Conservation (phyloP, 2,888 invertebrate genomes). For the Norana najaformis region DNA sequence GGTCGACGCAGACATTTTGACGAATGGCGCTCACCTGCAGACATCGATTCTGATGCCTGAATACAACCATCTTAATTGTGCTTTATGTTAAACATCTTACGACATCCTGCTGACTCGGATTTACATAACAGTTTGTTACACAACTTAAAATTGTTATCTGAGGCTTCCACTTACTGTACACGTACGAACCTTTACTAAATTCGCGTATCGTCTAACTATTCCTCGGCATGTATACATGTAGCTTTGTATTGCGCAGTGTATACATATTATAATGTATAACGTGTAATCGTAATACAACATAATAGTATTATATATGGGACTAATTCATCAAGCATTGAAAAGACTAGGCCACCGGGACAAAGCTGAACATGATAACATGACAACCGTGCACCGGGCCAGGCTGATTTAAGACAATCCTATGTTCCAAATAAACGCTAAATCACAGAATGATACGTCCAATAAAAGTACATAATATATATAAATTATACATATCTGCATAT, state of each 20-base stretch:
- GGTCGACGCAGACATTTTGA: constrained; percentile 18
- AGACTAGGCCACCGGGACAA: not conserved
- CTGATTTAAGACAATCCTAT: not conserved
- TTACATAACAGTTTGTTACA: constrained; percentile 21
- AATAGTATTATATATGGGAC: not conserved
- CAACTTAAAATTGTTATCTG: not conserved
- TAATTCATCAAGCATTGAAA: not conserved
- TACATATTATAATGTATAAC: not conserved
- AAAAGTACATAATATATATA: too few species aligned
- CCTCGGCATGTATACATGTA: not conserved
- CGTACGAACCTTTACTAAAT: not conserved
- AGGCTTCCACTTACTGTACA: not conserved
- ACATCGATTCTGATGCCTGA: constrained; percentile 21
- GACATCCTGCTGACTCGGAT: constrained; percentile 2
- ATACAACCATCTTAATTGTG: constrained; percentile 23
- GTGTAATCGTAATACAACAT: not conserved
- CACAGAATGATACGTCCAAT: too few species aligned
- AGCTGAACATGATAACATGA: not conserved
- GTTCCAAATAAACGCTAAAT: not conserved
- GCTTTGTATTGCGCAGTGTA: not conserved
- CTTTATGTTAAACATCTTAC: constrained; percentile 17
- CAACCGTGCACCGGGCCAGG: too few species aligned
- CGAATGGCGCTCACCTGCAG: constrained; percentile 16
- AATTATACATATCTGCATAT: too few species aligned
- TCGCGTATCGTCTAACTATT: not conserved